Percentiles rank a stretch among this genome's conserved stretches.
These are phyloP conservation scores for Colinus virginianus DNA, from an alignment of 2,113 vertebrate species.

Conservation along the genomic window DNA sequence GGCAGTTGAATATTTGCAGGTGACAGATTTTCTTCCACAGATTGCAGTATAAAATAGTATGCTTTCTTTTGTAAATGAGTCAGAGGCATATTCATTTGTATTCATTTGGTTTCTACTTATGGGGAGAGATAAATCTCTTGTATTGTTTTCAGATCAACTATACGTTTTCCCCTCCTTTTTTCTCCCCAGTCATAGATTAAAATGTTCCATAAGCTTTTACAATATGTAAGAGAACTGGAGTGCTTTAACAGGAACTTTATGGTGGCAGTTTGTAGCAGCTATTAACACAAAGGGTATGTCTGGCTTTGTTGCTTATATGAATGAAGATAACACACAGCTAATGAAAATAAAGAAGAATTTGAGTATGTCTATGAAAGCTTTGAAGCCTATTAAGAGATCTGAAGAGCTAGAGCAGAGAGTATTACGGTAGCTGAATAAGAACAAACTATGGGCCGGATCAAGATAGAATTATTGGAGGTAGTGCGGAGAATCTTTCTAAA, in stretches of 20 bases:
- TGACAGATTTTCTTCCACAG: background rate
- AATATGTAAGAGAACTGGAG: background rate
- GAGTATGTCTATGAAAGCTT: background rate
- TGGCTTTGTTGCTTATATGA: background rate
- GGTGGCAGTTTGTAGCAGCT: background rate
- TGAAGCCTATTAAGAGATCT: background rate
- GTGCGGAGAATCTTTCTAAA: background rate
- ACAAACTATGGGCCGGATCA: background rate
- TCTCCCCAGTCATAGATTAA: background rate
- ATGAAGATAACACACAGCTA: background rate
- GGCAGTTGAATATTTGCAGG: background rate
- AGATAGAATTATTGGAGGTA: background rate
- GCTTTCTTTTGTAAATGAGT: background rate
- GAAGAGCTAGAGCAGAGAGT: background rate
- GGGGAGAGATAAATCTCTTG: background rate
- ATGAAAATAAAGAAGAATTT: background rate
- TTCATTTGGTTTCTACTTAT: background rate
- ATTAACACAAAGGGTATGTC: background rate
- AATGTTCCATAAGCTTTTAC: background rate
- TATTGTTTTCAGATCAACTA: background rate
- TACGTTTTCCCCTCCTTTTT: background rate
- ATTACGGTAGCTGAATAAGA: background rate
- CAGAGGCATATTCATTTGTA: background rate
- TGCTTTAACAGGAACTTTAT: background rate
- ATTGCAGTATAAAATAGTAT: background rate